Percentiles rank a stretch among this genome's conserved stretches.
phyloP scores from a whole-genome alignment of 2,888 invertebrate species.

The Pachliopta kotzebuea region DNA sequence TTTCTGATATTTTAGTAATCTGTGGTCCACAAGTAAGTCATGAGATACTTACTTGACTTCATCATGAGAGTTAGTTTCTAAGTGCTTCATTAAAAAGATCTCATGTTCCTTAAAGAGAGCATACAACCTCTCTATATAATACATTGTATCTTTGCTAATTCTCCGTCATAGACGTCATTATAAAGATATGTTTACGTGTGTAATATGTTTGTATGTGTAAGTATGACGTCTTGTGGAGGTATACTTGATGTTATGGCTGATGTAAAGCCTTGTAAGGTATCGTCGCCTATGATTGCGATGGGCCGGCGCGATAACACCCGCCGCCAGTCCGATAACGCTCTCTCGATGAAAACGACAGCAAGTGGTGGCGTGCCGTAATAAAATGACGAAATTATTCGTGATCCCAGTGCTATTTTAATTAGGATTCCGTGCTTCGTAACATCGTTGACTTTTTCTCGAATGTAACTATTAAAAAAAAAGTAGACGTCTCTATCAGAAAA shows the following conservation, averaged over 20 bases:
- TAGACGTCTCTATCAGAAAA: background rate
- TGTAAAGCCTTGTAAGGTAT: slow-evolving; percentile 27
- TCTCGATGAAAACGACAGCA: slow-evolving; percentile 17
- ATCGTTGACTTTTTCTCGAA: background rate
- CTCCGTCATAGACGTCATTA: background rate
- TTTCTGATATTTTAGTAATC: no score
- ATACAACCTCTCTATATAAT: no score
- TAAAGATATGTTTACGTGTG: background rate
- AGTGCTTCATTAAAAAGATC: no score
- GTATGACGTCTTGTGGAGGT: background rate
- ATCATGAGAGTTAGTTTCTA: no score
- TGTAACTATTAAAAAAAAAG: background rate
- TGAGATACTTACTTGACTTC: no score
- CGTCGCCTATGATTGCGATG: slow-evolving; percentile 27
- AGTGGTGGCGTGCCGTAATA: slow-evolving; percentile 15
- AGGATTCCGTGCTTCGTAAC: background rate
- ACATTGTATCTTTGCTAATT: no score
- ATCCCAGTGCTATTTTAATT: slow-evolving; percentile 1
- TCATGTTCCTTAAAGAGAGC: no score
- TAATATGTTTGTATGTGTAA: background rate
- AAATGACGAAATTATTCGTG: slow-evolving; percentile 25
- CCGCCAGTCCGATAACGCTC: slow-evolving; percentile 22
- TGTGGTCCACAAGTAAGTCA: no score
- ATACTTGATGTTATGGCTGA: slow-evolving; percentile 1
- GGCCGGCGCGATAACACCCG: slow-evolving; percentile 24